Conservation (phyloP, 1,140 invertebrate genomes). For the Pemphigus obesinymphae region DNA sequence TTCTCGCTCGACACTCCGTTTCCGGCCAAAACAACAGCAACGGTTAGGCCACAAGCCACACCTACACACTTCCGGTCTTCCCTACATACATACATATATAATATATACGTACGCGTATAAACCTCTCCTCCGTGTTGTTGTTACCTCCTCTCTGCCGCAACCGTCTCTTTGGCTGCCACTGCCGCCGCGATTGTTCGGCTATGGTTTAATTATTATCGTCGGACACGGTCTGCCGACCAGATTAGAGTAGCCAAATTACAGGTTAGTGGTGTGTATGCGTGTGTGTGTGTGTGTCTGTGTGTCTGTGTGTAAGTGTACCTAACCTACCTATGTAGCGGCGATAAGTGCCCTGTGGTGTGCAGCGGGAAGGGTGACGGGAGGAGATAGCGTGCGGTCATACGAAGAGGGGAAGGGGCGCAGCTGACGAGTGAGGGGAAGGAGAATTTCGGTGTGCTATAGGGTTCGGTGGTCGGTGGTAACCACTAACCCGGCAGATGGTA, state of each 20-base stretch:
- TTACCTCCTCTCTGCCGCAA: no score
- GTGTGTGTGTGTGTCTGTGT: background rate
- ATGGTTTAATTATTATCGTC: slow-evolving; percentile 36
- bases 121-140: background rate
- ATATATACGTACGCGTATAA: background rate
- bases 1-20: slow-evolving; percentile 23
- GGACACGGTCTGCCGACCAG: slow-evolving; percentile 34
- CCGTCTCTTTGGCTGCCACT: background rate
- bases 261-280: background rate
- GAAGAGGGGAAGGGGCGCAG: background rate
- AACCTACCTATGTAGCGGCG: no score
- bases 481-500: slow-evolving; percentile 7
- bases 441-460: background rate
- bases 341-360: background rate
- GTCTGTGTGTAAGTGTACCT: no score
- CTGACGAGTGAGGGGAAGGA: background rate
- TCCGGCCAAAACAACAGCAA: background rate
- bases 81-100: background rate
- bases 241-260: slow-evolving; percentile 34
- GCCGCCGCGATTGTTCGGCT: background rate
- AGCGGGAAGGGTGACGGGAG: background rate
- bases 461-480: background rate
- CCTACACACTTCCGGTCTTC: slow-evolving; percentile 30
- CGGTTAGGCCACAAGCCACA: slow-evolving; percentile 29
- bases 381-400: no score